Percentiles rank a stretch among this genome's conserved stretches.
Conservation (phyloP, 2,113 vertebrate species). For the Thalassarche chlororhynchos region DNA sequence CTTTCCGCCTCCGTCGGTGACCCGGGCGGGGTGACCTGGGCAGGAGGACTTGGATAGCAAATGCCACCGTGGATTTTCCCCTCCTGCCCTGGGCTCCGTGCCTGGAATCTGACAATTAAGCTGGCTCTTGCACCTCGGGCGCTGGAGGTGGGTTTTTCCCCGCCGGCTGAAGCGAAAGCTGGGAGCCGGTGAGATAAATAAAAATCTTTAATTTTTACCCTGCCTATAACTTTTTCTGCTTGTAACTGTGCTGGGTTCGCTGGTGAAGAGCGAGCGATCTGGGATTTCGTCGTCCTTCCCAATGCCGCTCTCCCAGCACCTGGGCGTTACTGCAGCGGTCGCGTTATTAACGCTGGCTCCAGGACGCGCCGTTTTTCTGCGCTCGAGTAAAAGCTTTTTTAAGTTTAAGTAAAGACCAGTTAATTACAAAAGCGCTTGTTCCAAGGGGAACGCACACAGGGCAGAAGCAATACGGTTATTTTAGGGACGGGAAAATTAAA, state of each 20-base stretch:
- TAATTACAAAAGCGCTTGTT: not conserved
- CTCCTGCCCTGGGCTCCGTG: conserved; percentile 3
- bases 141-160: not conserved
- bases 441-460: not conserved
- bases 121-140: not conserved
- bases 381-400: not conserved
- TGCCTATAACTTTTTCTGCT: not conserved
- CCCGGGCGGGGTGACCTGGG: not conserved
- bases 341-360: not conserved
- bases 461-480: not conserved
- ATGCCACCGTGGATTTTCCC: not conserved
- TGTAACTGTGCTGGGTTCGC: not conserved
- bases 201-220: not conserved
- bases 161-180: not conserved
- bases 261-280: not conserved
- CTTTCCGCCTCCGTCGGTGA: not conserved
- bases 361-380: not conserved
- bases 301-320: not conserved
- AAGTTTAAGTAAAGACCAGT: not conserved
- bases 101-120: conserved; percentile 17
- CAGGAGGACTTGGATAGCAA: not conserved
- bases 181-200: not conserved
- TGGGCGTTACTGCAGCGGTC: not conserved
- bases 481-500: not conserved
- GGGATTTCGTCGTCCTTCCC: not conserved